phyloP scores from a whole-genome alignment of 2,888 invertebrate genomes.

The Bombyx huttoni region DNA sequence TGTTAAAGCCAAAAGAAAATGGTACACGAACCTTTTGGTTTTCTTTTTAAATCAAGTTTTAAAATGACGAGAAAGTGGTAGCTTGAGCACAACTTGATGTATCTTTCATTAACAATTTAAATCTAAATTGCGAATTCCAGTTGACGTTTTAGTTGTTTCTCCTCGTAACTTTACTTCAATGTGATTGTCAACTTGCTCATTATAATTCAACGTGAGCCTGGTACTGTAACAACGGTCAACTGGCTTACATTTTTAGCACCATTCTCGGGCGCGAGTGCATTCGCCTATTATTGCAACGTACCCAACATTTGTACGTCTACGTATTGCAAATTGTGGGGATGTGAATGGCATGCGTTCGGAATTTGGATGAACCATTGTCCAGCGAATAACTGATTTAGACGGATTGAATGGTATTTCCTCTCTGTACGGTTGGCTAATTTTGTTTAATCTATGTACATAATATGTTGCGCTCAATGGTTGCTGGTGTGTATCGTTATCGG shows the following conservation, averaged over 20 bases:
- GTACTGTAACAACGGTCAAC: constrained; percentile 9
- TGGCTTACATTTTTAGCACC: constrained; percentile 12
- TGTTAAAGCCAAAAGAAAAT: too few relatives aligned
- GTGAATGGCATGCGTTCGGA: background rate
- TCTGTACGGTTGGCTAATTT: constrained; percentile 7
- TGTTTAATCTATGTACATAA: constrained; percentile 4
- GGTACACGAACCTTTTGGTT: too few relatives aligned
- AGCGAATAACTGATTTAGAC: constrained; percentile 2
- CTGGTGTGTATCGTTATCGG: constrained; percentile 8
- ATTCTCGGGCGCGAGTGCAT: background rate
- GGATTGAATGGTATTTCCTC: constrained; percentile 12
- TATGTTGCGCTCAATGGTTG: constrained; percentile 10
- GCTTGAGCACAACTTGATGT: background rate
- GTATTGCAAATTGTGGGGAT: background rate
- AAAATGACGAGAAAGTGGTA: too few relatives aligned
- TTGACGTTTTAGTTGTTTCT: background rate
- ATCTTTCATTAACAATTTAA: background rate
- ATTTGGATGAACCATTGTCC: background rate
- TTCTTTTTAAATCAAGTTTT: too few relatives aligned
- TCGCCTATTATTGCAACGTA: background rate
- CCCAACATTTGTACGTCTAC: background rate
- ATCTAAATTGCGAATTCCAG: background rate
- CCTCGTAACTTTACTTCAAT: background rate
- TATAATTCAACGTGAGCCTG: background rate
- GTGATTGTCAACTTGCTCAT: background rate